phyloP scores from a whole-genome alignment of 2,888 invertebrate species.

The Hydroisotoma schaefferi region DNA sequence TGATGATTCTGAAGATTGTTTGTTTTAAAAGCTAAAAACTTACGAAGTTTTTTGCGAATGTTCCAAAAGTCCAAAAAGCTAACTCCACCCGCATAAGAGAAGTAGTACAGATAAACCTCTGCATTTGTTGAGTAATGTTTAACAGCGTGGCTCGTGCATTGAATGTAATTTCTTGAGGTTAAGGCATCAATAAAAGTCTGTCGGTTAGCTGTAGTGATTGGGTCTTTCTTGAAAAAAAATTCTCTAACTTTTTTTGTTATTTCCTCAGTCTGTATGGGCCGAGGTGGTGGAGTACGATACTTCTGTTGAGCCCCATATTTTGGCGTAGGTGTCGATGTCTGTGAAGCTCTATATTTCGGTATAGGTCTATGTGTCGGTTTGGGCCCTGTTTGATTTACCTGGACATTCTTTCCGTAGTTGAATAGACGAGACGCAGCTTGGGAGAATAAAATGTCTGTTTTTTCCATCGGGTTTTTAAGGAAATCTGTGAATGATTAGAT shows the following conservation, averaged over 20 bases:
- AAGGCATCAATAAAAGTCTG: neutral
- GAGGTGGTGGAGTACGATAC: too few relatives aligned
- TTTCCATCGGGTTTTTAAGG: neutral
- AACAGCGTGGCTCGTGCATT: constrained; percentile 33
- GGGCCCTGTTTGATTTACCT: too few relatives aligned
- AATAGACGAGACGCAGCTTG: too few relatives aligned
- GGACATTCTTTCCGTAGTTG: too few relatives aligned
- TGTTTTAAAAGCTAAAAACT: too few relatives aligned
- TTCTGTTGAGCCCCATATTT: too few relatives aligned
- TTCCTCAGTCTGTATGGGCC: neutral
- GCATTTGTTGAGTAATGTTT: constrained; percentile 18
- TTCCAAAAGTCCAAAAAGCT: constrained; percentile 32
- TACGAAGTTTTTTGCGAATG: neutral
- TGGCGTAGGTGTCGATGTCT: too few relatives aligned
- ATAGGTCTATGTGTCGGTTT: too few relatives aligned
- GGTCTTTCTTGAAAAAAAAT: neutral
- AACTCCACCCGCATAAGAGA: constrained; percentile 22
- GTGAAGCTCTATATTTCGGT: too few relatives aligned
- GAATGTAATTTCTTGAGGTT: constrained; percentile 34
- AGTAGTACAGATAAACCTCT: constrained; percentile 36
- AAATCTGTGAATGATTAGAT: too few relatives aligned
- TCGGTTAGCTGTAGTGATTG: neutral
- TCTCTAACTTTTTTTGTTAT: neutral
- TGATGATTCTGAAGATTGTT: too few relatives aligned
- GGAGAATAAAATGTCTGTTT: too few relatives aligned